Percentiles rank a stretch among this genome's conserved stretches.
Conservation (phyloP, 2,797 vertebrate genomes). For the Characodon lateralis region DNA sequence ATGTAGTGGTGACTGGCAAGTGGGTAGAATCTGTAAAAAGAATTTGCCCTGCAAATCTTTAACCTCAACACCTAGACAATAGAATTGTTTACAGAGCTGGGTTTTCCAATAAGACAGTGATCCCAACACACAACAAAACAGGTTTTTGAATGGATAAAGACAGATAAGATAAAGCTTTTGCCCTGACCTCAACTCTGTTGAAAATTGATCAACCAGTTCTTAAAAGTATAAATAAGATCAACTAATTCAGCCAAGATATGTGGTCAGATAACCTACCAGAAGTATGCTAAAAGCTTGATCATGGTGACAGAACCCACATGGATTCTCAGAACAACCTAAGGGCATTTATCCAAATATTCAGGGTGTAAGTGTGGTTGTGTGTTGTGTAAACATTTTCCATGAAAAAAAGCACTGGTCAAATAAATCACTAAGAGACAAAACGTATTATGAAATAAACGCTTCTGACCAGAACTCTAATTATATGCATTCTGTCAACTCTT, state of each 20-base stretch:
- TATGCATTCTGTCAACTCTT: neutral
- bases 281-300: neutral
- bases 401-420: neutral
- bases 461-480: neutral
- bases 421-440: neutral
- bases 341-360: neutral
- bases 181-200: neutral
- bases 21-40: neutral
- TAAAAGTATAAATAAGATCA: neutral
- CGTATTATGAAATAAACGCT: conserved; percentile 1
- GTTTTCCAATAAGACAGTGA: neutral
- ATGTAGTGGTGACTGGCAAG: neutral
- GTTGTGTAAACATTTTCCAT: neutral
- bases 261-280: neutral
- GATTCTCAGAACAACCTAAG: neutral
- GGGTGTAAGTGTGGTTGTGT: neutral
- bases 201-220: neutral
- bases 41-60: neutral
- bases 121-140: neutral
- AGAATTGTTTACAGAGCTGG: neutral
- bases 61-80: neutral
- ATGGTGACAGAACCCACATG: neutral
- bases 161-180: neutral
- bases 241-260: neutral
- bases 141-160: neutral